Conservation (phyloP, 30 jellyfish, hydroid and myxozoan genomes). For the Hydra vulgaris region DNA sequence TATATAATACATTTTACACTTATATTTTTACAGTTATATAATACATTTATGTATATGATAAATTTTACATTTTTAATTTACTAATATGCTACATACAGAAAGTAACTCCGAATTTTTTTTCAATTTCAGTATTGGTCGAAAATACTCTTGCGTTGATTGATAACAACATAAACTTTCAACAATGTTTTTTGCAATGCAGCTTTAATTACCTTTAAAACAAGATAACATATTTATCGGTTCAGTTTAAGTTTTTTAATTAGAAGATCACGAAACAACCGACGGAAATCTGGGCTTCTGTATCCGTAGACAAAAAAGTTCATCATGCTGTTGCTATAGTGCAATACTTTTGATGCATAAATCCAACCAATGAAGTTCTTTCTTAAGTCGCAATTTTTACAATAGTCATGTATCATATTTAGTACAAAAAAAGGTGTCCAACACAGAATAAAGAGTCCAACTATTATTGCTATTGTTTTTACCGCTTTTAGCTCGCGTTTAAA, state of each 20-base stretch:
- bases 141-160: no score
- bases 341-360: constrained; percentile 22
- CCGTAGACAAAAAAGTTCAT: constrained; percentile 62
- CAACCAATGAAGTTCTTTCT: constrained; percentile 22
- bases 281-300: constrained; percentile 33
- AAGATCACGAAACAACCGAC: constrained; percentile 30
- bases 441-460: constrained; percentile 30
- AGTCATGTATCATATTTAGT: constrained; percentile 36
- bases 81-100: no score
- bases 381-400: constrained; percentile 10
- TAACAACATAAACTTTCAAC: no score
- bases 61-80: no score
- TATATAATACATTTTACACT: no score
- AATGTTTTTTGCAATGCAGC: no score
- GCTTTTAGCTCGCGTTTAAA: constrained; percentile 46
- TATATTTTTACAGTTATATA: no score
- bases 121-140: no score
- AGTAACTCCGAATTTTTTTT: no score
- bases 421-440: constrained; percentile 73
- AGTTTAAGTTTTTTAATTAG: background rate
- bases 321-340: constrained; percentile 52
- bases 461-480: constrained; percentile 27
- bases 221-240: background rate
- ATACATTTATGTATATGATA: no score
- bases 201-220: no score